Evolutionary conservation across 1,140 invertebrate species (phyloP), one percentile per base, ranked within the genome.

Genomic region (Mycetomoellerius zeteki): DNA sequence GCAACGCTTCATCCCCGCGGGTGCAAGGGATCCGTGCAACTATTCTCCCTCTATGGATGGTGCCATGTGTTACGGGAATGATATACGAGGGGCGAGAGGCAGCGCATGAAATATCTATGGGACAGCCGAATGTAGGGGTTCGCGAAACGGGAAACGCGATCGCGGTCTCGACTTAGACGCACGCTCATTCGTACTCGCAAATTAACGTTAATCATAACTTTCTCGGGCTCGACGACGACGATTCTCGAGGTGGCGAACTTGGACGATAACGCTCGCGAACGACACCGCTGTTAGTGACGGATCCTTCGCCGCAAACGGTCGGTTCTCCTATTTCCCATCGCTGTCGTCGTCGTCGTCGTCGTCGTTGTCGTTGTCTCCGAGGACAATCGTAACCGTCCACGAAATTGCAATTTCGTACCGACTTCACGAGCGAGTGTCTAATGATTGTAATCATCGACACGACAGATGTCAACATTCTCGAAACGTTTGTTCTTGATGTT

Each of bases 1-100:
- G 86, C 50, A 43, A 73, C 85, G 81, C 82, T 87, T 88, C 88
- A 52, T 16, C 81, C 81, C 87, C 87, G 88, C 80, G 87, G 85
- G 85, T 88, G 89, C 77, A 91, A 87, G 37, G 52, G 16, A 30
- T 56, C 60, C 85, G 56, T 64, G 88, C 58, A 54, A 67, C 85
- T 78, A 81, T 87, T 86, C 88, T 73, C 86, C 81, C 86, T 80
- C 88, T 88, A 75, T 91, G 88, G 86, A 91, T 88, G 89, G 90
- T 89, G 89, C 91, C 93, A 93, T 92, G 93, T 93, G 93, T 92
- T 93, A 88, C 91, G 71, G 24, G 92, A 84, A 92, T 93, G 93
- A 93, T 93, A 77, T 92, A 93, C 90, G 92, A 86, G 69, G 84
- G 89, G 86, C 82, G 87, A 65, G 75, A 71, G 90, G 88, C 85